A percentile compares a stretch with the other conserved stretches of the same genome.
phyloP scores from a whole-genome alignment of 2,113 vertebrate species.

The Dascyllus trimaculatus region DNA sequence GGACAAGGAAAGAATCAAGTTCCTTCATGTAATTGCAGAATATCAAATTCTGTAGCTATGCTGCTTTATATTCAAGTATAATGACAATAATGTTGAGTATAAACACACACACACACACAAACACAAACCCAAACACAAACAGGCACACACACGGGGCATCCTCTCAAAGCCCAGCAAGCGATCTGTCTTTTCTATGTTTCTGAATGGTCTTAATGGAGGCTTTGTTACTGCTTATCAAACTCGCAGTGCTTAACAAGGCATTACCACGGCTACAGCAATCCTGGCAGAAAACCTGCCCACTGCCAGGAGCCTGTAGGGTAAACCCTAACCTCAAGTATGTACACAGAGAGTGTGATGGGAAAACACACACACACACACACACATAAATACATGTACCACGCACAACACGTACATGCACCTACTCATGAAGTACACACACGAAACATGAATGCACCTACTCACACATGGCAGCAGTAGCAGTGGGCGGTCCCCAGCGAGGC shows the following conservation, averaged over 20 bases:
- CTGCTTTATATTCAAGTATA: too few relatives aligned
- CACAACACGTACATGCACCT: constrained; percentile 22
- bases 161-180: neutral
- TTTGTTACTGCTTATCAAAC: constrained; percentile 47
- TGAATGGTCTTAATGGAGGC: constrained; percentile 44
- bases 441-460: constrained; percentile 34
- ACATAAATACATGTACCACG: neutral
- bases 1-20: neutral
- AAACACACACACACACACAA: neutral
- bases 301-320: constrained; percentile 23
- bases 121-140: too few relatives aligned
- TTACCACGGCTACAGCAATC: constrained; percentile 16
- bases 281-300: constrained; percentile 27
- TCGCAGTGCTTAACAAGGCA: constrained; percentile 37
- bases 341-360: constrained; percentile 8
- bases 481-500: constrained; percentile 62
- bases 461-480: constrained; percentile 54
- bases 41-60: neutral
- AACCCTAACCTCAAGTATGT: constrained; percentile 25
- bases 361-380: neutral
- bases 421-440: constrained; percentile 21
- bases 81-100: neutral
- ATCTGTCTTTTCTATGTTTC: constrained; percentile 24
- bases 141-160: neutral
- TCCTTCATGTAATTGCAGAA: neutral